Evolutionary conservation across 2,888 invertebrate species (phyloP), one percentile per base, ranked within the genome.

Genomic region (Dynastes grantii): DNA sequence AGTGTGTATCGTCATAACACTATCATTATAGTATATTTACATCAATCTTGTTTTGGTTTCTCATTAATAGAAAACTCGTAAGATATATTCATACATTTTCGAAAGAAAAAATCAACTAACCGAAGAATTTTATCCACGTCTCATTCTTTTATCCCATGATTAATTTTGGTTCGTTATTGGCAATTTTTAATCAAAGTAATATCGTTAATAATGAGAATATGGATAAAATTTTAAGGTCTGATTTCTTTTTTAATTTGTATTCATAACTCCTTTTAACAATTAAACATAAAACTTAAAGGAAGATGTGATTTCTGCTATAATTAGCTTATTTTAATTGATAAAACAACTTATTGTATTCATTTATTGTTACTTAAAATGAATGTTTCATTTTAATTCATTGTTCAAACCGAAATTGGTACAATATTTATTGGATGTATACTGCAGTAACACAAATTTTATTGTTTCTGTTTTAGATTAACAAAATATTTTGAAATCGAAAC

Each of bases 1-100:
- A 89, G 89, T 88, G 88, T 88, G 88, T 88, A 88, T 88, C 87
- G 85, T 88, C 87, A 87, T 89, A 84, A 88, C 87, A 88, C 88
- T 88, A 89, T 63, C 13, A 63, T 63, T 68, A 51, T 45, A 45
- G 45, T 45, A 45, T 88, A 89, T 89, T 86, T 89, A 89, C 88
- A 89, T 87, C 87, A 87, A 87, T 86, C 87, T 84, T 82, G 83
- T 83, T 80, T 55, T 55, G 22, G 6, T 82, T 82, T 85, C 11
- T 63, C 63, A 29, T 63, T 29, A 63, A 63, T 85, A 86, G 85
- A 86, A 86, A 85, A 85, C 84, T 84, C 80, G 84, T 84, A 84
- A 82, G 84, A 85, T 84, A 85, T 73, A 40, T 85, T 83, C 83
- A 84, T 84, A 82, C 85, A 84, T 80, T 67, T 55, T 22, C 22